Conservation (phyloP, 2,113 vertebrate genomes). For the Salvator merianae region DNA sequence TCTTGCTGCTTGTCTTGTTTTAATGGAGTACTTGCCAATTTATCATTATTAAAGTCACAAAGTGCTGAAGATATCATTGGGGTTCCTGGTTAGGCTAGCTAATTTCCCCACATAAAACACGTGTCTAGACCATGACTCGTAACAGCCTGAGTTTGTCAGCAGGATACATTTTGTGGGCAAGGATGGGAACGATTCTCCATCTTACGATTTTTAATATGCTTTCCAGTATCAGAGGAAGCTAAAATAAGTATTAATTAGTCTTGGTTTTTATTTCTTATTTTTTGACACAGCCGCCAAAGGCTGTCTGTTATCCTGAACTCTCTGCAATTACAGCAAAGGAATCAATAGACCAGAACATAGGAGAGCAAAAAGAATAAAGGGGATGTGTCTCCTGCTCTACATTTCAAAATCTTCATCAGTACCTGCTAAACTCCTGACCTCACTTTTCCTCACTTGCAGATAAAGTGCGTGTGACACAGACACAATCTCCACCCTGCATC, state of each 20-base stretch:
- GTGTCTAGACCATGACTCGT: too few relatives aligned
- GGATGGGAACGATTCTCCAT: too few relatives aligned
- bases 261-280: background rate
- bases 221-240: background rate
- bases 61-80: too few relatives aligned
- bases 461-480: too few relatives aligned
- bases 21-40: too few relatives aligned
- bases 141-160: background rate
- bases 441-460: background rate
- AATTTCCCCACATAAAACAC: too few relatives aligned
- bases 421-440: background rate
- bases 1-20: too few relatives aligned
- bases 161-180: background rate
- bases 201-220: background rate
- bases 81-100: too few relatives aligned
- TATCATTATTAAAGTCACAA: too few relatives aligned
- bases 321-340: background rate
- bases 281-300: background rate
- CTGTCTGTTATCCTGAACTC: background rate
- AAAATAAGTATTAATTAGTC: background rate
- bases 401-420: background rate
- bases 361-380: background rate
- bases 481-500: too few relatives aligned
- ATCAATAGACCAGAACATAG: background rate
- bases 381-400: background rate